A percentile compares a stretch with the other conserved stretches of the same genome.
Conservation (phyloP, 2,888 invertebrate species). For the Cerastoderma edule region DNA sequence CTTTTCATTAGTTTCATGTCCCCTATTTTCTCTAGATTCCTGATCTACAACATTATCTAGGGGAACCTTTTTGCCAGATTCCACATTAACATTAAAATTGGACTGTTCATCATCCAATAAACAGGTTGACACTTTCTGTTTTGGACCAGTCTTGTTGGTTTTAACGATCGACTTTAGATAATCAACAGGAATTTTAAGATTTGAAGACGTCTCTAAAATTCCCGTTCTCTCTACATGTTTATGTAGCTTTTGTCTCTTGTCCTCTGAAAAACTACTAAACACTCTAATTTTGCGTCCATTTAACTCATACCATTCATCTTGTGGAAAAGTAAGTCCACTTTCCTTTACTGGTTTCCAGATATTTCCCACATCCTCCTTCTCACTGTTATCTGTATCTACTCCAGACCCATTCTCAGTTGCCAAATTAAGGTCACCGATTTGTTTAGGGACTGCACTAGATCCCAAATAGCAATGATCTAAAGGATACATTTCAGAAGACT, state of each 20-base stretch:
- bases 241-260: neutral
- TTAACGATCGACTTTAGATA: neutral
- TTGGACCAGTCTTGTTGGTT: neutral
- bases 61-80: too few relatives aligned
- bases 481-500: neutral
- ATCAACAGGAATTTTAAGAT: constrained; percentile 4
- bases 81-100: too few relatives aligned
- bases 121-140: too few relatives aligned
- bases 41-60: too few relatives aligned
- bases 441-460: neutral
- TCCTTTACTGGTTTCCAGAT: neutral
- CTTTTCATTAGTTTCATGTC: too few relatives aligned
- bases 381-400: neutral
- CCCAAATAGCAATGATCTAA: constrained; percentile 18
- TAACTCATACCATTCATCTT: constrained; percentile 10
- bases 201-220: neutral
- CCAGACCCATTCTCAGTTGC: neutral
- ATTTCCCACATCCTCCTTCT: neutral
- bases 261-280: neutral
- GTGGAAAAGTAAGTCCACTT: neutral
- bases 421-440: too few relatives aligned
- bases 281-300: constrained; percentile 23
- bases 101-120: too few relatives aligned
- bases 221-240: neutral
- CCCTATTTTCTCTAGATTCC: too few relatives aligned